Percentiles rank a stretch among this genome's conserved stretches.
Evolutionary conservation across 2,113 vertebrate species (phyloP).

Genomic region (Danionella cerebrum): DNA sequence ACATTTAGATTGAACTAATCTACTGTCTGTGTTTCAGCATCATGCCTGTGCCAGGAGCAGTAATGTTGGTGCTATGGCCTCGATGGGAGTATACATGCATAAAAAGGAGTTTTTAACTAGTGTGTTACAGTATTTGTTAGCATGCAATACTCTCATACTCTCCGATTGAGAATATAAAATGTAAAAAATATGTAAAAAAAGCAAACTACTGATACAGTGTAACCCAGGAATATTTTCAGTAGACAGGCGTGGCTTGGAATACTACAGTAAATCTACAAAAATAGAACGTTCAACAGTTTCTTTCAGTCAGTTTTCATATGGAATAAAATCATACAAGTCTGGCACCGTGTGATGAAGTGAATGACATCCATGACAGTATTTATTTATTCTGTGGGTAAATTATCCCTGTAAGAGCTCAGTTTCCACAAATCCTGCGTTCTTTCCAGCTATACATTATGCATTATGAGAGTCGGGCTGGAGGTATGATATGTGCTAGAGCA

Average conservation of each 20-base stretch:
- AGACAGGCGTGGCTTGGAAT: too few relatives aligned
- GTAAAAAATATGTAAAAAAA: too few relatives aligned
- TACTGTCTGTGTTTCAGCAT: neutral
- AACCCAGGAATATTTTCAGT: too few relatives aligned
- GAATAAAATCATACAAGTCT: neutral
- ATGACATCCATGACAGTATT: neutral
- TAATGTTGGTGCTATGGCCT: too few relatives aligned
- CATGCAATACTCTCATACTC: too few relatives aligned
- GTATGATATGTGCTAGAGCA: neutral
- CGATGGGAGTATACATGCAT: too few relatives aligned
- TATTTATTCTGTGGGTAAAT: neutral
- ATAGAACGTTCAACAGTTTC: neutral
- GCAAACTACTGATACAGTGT: too few relatives aligned
- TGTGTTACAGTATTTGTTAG: too few relatives aligned
- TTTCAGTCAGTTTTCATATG: neutral
- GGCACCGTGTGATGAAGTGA: neutral
- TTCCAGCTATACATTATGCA: conserved; percentile 35
- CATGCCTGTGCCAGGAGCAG: too few relatives aligned
- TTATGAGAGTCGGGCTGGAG: neutral
- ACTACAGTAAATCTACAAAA: too few relatives aligned
- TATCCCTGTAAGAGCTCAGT: neutral
- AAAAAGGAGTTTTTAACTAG: too few relatives aligned
- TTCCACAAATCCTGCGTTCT: conserved; percentile 29
- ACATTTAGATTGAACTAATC: neutral
- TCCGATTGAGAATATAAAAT: too few relatives aligned